Conservation (phyloP, 1,140 invertebrate species). For the Aricia agestis region DNA sequence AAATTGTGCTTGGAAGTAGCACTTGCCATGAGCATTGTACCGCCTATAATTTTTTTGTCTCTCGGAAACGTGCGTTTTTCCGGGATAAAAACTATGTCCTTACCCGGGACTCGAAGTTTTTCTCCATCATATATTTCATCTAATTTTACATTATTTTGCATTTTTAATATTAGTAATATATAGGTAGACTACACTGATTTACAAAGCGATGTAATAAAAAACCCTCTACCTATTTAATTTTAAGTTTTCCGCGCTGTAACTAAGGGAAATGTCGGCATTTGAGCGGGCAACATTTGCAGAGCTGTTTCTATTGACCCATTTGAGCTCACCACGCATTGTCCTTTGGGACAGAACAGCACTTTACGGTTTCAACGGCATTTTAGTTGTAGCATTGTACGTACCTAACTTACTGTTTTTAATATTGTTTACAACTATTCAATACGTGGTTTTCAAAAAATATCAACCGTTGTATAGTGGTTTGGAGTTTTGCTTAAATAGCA, state of each 20-base stretch:
- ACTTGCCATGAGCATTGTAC: too few species aligned
- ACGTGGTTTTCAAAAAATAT: too few species aligned
- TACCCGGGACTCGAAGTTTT: too few species aligned
- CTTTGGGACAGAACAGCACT: background rate
- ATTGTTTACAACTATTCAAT: background rate
- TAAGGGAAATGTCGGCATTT: conserved; percentile 38
- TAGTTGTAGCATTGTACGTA: background rate
- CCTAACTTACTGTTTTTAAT: background rate
- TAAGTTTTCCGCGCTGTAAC: background rate
- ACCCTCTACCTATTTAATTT: background rate
- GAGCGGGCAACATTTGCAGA: conserved; percentile 48
- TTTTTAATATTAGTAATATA: too few species aligned
- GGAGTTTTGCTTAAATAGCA: too few species aligned
- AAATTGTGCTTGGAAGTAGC: too few species aligned
- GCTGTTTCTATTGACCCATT: conserved; percentile 51
- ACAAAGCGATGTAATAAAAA: background rate
- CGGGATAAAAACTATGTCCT: too few species aligned
- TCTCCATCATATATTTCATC: too few species aligned
- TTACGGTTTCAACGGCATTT: background rate
- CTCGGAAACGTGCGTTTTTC: too few species aligned
- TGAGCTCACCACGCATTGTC: conserved; percentile 34
- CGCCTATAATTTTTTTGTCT: too few species aligned
- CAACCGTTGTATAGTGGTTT: too few species aligned
- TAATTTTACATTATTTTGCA: too few species aligned
- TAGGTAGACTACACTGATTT: background rate